A percentile compares a stretch with the other conserved stretches of the same genome.
Conservation (phyloP, 2,113 vertebrate species). For the Centropus bengalensis region DNA sequence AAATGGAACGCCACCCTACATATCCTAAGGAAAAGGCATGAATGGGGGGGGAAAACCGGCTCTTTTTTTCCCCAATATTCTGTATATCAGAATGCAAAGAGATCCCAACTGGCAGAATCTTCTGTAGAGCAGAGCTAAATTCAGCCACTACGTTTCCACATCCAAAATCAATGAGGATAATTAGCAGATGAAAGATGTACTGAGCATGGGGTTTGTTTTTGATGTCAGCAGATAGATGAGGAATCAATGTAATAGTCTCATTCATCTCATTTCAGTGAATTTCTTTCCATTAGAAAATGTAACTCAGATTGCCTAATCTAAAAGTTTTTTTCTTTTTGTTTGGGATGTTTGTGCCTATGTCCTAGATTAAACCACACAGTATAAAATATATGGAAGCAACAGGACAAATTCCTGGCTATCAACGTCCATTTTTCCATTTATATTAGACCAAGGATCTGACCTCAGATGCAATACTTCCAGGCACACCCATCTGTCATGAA, state of each 20-base stretch:
- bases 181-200: conserved; percentile 53
- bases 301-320: not conserved
- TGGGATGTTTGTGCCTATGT: not conserved
- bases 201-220: conserved; percentile 39
- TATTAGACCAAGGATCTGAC: not conserved
- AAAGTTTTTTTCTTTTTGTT: not conserved
- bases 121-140: not conserved
- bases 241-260: conserved; percentile 42
- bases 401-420: not conserved
- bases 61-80: not conserved
- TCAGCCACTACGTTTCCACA: not conserved
- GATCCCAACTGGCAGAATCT: not conserved
- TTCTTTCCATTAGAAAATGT: conserved; percentile 23
- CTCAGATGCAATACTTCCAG: not conserved
- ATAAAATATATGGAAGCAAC: not conserved
- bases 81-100: not conserved
- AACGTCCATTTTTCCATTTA: not conserved
- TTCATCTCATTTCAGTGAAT: conserved; percentile 10
- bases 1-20: not conserved
- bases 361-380: not conserved
- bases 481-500: not conserved
- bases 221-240: conserved; percentile 34
- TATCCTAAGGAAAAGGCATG: not conserved
- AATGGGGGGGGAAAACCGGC: not conserved
- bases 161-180: conserved; percentile 64